phyloP scores from a whole-genome alignment of 2,113 vertebrate species.

The Erpornis zantholeuca region DNA sequence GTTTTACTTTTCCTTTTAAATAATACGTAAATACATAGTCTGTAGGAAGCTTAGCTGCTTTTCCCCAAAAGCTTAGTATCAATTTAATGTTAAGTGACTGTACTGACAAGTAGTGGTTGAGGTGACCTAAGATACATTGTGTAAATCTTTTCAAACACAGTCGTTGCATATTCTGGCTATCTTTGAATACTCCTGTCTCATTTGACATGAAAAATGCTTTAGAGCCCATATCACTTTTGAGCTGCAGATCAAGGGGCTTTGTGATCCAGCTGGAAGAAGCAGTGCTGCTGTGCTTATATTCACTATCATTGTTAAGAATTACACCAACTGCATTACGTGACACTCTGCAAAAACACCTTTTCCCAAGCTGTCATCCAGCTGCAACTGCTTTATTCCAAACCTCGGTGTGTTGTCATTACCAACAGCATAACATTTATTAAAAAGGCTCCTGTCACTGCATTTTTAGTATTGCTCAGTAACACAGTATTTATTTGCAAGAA shows the following conservation, averaged over 20 bases:
- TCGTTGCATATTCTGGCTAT: neutral
- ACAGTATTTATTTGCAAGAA: neutral
- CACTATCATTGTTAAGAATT: neutral
- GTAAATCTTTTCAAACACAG: neutral
- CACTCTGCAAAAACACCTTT: neutral
- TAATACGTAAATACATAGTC: neutral
- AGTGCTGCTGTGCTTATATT: neutral
- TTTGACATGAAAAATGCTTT: neutral
- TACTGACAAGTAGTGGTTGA: neutral
- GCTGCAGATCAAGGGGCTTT: neutral
- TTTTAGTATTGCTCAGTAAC: neutral
- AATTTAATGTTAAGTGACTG: neutral
- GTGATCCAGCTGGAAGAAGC: neutral
- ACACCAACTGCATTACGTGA: neutral
- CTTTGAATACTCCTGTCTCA: neutral
- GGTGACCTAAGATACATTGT: neutral
- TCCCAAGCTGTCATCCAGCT: neutral
- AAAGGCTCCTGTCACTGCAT: neutral
- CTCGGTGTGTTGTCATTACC: accelerated
- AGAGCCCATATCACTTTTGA: neutral
- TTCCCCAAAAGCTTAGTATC: neutral
- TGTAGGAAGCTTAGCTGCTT: neutral
- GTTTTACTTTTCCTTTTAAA: neutral
- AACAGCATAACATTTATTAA: neutral
- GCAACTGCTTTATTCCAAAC: neutral